Conservation (phyloP, 1,140 invertebrate genomes). For the Mycetomoellerius zeteki region DNA sequence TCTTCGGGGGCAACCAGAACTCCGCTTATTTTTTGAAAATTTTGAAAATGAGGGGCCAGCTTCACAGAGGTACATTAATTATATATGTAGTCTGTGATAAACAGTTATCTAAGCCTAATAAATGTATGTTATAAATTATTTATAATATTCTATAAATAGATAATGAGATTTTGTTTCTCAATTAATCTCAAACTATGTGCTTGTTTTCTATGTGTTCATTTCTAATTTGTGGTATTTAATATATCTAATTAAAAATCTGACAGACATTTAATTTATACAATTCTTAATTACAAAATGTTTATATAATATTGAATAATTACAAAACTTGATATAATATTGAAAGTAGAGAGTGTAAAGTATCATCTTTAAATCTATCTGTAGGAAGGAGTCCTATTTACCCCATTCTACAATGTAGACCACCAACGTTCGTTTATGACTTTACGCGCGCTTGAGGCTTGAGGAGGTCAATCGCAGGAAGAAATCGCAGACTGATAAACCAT, state of each 20-base stretch:
- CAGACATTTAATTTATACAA: neutral
- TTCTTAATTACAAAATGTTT: neutral
- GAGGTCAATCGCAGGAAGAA: slow-evolving; percentile 20
- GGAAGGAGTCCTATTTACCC: slow-evolving; percentile 3
- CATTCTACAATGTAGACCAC: slow-evolving; percentile 11
- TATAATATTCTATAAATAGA: neutral
- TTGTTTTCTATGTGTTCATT: neutral
- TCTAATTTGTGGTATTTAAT: neutral
- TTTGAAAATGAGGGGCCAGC: no score
- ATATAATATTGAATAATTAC: neutral
- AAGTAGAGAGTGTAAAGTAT: neutral
- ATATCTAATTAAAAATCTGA: neutral
- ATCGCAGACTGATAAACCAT: neutral
- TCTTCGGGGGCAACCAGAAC: no score
- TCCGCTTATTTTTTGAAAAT: no score
- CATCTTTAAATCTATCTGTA: neutral
- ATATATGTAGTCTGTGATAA: neutral
- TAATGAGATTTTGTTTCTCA: neutral
- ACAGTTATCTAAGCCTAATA: neutral
- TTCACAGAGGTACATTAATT: no score
- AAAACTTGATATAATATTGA: no score
- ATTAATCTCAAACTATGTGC: neutral
- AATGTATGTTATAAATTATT: slow-evolving; percentile 3
- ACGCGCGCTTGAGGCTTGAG: neutral
- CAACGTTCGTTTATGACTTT: slow-evolving; percentile 1